Evolutionary conservation across 2,888 invertebrate species (phyloP).

Genomic region (Cordilura impudica): DNA sequence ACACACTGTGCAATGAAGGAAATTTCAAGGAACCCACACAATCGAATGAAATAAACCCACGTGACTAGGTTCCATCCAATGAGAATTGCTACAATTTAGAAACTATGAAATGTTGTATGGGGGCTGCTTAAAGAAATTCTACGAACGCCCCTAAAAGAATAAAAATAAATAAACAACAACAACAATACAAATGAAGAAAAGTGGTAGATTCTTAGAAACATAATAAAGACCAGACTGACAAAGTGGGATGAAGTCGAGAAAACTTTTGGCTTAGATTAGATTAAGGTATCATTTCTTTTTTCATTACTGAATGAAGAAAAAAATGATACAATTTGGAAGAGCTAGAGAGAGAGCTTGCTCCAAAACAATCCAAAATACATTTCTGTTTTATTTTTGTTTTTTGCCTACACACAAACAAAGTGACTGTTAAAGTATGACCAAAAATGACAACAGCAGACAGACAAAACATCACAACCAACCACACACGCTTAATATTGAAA

Average conservation of each 20-base stretch:
- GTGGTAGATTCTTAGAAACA: conserved; percentile 55
- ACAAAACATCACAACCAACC: conserved; percentile 42
- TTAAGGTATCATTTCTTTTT: conserved; percentile 5
- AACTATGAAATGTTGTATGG: conserved; percentile 42
- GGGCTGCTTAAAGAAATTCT: conserved; percentile 62
- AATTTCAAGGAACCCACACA: conserved; percentile 59
- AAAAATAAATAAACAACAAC: neutral
- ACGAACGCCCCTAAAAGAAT: conserved; percentile 50
- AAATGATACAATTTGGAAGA: neutral
- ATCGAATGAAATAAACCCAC: conserved; percentile 46
- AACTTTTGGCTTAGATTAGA: conserved; percentile 44
- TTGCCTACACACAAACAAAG: conserved; percentile 22
- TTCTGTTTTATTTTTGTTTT: too few species aligned
- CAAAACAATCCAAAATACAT: conserved; percentile 33
- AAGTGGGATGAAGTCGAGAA: conserved; percentile 27
- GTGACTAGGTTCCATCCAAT: conserved; percentile 65
- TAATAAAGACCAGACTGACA: conserved; percentile 5
- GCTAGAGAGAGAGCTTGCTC: conserved; percentile 14
- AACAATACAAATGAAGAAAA: conserved; percentile 34
- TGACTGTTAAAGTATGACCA: conserved; percentile 52
- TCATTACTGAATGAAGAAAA: neutral
- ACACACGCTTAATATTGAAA: conserved; percentile 51
- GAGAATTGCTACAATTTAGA: conserved; percentile 50
- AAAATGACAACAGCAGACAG: conserved; percentile 49
- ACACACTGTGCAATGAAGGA: conserved; percentile 39